Evolutionary conservation across 2,113 vertebrate genomes (phyloP), one percentile per base, ranked within the genome.

Genomic region (Pachypanchax playfairii): DNA sequence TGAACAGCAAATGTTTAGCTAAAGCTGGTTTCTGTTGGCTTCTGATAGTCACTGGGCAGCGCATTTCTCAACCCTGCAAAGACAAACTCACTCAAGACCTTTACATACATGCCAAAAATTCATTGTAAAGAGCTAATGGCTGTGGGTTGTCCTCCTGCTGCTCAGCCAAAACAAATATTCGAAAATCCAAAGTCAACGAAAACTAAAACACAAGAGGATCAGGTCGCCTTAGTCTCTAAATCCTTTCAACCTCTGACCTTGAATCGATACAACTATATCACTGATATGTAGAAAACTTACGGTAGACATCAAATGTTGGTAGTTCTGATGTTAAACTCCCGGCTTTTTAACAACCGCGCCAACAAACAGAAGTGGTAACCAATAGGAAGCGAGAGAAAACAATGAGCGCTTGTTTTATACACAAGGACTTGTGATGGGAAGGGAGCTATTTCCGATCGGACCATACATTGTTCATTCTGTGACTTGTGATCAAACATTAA

Each of bases 331-430:
- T 52, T 55, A 12, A 24, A 24, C 28, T 64, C 21, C 33, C n/a
- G 48, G 41, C 2, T 50, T 10, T 87, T 84, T 55, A 62, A 82
- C 52, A 53, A 39, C 29, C 86, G 79, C 88, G 88, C 87, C 88
- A 87, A 86, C 64, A 55, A 12, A 24, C 12, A 31, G 42, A 31
- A 62, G 21, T 13, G 52, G 31, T 35, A 51, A 54, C 88, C 85
- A 90, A 88, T 90, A 17, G 36, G 46, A 28, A 31, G 46, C 12
- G 0, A 85, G 82, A 47, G 15, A 36, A 14, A 18, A 28, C 5
- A 33, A 42, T 7, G 28, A 0, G 59, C 7, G 75, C 33, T 0
- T 70, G 79, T 73, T 85, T 75, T 73, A 17, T 0, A 0, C 0
- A 0, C 4, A 0, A 0, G 0, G 0, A 1, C 12, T 1, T 3